Conservation (phyloP, 1,140 invertebrate species). For the Anthonomus grandis region DNA sequence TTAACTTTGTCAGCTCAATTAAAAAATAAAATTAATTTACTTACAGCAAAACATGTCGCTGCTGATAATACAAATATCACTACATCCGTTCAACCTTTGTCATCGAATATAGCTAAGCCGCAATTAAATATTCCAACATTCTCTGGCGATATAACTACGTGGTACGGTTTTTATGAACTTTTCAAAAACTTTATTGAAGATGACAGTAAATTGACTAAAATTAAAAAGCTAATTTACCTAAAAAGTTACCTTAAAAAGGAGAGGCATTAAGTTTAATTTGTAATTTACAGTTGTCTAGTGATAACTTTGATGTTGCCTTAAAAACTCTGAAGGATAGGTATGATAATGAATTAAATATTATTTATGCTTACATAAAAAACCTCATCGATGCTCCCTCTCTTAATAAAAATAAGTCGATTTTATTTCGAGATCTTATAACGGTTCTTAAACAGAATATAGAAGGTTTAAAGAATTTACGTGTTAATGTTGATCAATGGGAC, state of each 20-base stretch:
- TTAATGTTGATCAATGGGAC: not conserved
- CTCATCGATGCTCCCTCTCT: not conserved
- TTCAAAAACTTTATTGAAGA: not conserved
- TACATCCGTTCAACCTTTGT: too few relatives aligned
- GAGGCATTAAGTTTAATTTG: conserved; percentile 8
- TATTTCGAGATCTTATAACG: not conserved
- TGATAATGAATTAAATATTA: conserved; percentile 5
- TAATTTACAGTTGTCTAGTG: not conserved
- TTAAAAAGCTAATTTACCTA: conserved; percentile 9
- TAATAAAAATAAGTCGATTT: not conserved
- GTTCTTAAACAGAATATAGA: not conserved
- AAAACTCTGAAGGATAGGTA: not conserved
- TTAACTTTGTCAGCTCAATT: too few relatives aligned
- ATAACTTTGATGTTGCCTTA: conserved; percentile 3
- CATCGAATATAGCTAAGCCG: too few relatives aligned
- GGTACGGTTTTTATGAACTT: not conserved
- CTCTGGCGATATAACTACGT: not conserved
- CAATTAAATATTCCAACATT: conserved; percentile 2
- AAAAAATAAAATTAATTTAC: too few relatives aligned
- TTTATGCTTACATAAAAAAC: conserved; percentile 3
- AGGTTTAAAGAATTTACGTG: not conserved
- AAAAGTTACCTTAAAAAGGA: conserved; percentile 1
- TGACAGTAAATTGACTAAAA: not conserved
- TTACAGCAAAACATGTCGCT: too few relatives aligned
- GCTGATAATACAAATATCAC: too few relatives aligned